Base-by-base conservation (phyloP, 2,888 invertebrate species). In the Chouioia cunea region DNA sequence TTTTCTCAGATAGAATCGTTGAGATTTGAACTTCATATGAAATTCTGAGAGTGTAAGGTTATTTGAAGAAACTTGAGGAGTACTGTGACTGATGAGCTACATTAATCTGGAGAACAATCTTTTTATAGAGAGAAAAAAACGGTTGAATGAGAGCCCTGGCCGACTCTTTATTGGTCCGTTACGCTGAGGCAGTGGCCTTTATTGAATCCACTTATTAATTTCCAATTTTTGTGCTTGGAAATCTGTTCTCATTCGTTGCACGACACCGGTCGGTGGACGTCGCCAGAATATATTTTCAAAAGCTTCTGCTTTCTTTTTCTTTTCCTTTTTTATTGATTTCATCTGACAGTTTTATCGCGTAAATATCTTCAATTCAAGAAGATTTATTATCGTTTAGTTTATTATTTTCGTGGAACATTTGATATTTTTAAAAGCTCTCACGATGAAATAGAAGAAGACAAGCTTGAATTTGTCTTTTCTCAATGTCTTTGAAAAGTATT, bases 131-230 rank as follows among this genome's bases (percentile, higher is more conserved):
- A 63, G 2, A 63, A 23, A 53, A 63, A 22, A 20, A 10, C 2
- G 8, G 20, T 15, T 43, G 44, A 20, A 22, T 18, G 44, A 57
- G 57, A 48, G 54, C 54, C 43, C 16, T 16, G n/a, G 50, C 23
- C 62, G 4, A 54, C 23, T 56, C 44, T 68, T 68, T 68, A 68
- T 68, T 68, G 62, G 62, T 16, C 16, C n/a, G 27, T 8, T 43
- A 27, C 47, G 12, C 36, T 18, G 47, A 10, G 4, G 1, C 14
- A 20, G n/a, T 14, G 44, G 43, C 54, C 60, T 62, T 68, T 68
- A 62, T 68, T 68, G 62, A 56, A 68, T 68, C 56, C 56, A 43
- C 54, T 68, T 68, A 68, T 62, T 62, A 68, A 68, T 68, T 56
- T 68, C 44, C 18, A 47, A 60, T 62, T 62, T 68, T 62, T 50